phyloP scores from a whole-genome alignment of 2,797 vertebrate genomes.

The Craterocephalus amniculus region DNA sequence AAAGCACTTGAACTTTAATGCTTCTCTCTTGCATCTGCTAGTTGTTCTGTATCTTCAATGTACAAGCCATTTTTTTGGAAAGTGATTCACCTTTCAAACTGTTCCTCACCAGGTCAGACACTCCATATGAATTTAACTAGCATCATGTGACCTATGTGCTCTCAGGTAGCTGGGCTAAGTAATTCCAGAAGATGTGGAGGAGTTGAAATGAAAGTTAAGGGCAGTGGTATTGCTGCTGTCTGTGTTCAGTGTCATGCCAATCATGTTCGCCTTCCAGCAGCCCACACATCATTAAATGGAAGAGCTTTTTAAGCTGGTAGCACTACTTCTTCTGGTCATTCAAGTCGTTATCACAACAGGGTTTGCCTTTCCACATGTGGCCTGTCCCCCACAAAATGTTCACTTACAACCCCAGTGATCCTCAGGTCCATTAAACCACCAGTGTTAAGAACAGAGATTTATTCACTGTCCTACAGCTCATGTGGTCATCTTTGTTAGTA shows the following conservation, averaged over 20 bases:
- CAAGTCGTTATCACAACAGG: constrained; percentile 46
- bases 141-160: constrained; percentile 17
- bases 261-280: constrained; percentile 46
- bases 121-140: constrained; percentile 37
- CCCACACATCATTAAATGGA: constrained; percentile 49
- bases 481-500: constrained; percentile 60
- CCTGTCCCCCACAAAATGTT: constrained; percentile 9
- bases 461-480: constrained; percentile 33
- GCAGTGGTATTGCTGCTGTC: constrained; percentile 22
- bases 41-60: not conserved
- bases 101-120: constrained; percentile 21
- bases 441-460: constrained; percentile 35
- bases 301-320: constrained; percentile 42
- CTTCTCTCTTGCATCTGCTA: not conserved
- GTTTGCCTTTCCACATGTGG: constrained; percentile 15
- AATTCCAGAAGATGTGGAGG: constrained; percentile 41
- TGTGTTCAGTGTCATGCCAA: constrained; percentile 27
- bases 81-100: constrained; percentile 29
- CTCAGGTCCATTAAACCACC: constrained; percentile 45
- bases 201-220: constrained; percentile 48
- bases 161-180: constrained; percentile 46
- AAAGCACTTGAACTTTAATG: constrained; percentile 8
- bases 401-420: constrained; percentile 31
- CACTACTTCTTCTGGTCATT: constrained; percentile 31
- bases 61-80: constrained; percentile 21